phyloP scores from a whole-genome alignment of 2,113 vertebrate genomes.

The Athene cunicularia region DNA sequence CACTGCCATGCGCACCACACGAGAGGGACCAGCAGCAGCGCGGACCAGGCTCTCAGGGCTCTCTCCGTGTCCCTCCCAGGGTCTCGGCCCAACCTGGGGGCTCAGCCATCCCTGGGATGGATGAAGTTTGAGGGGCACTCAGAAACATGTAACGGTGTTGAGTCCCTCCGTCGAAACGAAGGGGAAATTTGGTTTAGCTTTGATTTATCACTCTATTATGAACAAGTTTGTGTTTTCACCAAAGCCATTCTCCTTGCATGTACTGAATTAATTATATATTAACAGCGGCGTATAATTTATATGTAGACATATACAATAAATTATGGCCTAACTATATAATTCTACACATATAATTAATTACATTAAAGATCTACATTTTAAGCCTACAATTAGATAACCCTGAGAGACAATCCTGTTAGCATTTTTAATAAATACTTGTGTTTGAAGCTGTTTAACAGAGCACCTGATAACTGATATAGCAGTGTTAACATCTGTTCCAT shows the following conservation, averaged over 20 bases:
- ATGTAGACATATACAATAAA: conserved; percentile 76
- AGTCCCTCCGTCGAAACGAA: conserved; percentile 40
- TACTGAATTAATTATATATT: conserved; percentile 76
- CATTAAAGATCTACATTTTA: conserved; percentile 80
- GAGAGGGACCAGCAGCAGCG: not conserved
- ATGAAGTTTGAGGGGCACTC: conserved; percentile 46
- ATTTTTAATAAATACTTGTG: conserved; percentile 86
- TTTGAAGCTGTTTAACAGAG: conserved; percentile 85
- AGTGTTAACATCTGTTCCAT: conserved; percentile 86
- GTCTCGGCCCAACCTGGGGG: not conserved
- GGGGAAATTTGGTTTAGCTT: conserved; percentile 68
- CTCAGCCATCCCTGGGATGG: not conserved
- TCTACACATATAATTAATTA: conserved; percentile 81
- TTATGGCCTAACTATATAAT: conserved; percentile 74
- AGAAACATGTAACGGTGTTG: not conserved
- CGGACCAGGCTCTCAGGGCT: accelerated
- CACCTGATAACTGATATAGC: conserved; percentile 84
- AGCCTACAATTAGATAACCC: conserved; percentile 81
- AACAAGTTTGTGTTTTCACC: conserved; percentile 79
- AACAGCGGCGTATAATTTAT: conserved; percentile 75
- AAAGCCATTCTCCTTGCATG: conserved; percentile 69
- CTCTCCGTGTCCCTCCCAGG: not conserved
- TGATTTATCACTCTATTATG: conserved; percentile 77
- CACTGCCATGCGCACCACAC: accelerated
- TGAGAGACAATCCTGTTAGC: conserved; percentile 79